These are phyloP conservation scores for Synodontis membranacea DNA, from an alignment of 2,113 vertebrate species.

Conservation along the genomic window DNA sequence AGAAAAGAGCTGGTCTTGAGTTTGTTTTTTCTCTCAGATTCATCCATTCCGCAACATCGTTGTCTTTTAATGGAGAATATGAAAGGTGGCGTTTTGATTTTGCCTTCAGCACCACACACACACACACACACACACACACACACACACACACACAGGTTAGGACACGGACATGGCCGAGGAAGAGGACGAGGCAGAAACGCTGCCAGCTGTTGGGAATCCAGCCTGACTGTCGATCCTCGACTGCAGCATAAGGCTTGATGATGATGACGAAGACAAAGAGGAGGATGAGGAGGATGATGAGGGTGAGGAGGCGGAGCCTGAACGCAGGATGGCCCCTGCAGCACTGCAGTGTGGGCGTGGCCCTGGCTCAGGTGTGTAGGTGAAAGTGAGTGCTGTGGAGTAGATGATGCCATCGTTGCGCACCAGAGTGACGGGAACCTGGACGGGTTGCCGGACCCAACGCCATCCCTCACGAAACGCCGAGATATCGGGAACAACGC, in stretches of 20 bases:
- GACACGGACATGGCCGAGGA: slow-evolving; percentile 82
- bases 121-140: slow-evolving; percentile 56
- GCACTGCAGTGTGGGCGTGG: slow-evolving; percentile 93
- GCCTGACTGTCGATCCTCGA: slow-evolving; percentile 70
- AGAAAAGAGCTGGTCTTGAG: not conserved
- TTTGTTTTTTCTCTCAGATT: not conserved
- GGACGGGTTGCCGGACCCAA: slow-evolving; percentile 95
- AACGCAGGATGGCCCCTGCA: slow-evolving; percentile 89
- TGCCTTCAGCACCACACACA: slow-evolving; percentile 3
- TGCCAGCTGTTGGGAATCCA: slow-evolving; percentile 80
- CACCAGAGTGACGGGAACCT: slow-evolving; percentile 95
- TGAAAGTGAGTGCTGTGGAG: slow-evolving; percentile 95
- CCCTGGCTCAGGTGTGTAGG: slow-evolving; percentile 95
- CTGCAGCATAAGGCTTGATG: slow-evolving; percentile 54
- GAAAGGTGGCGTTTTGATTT: not conserved
- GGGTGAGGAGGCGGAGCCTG: slow-evolving; percentile 80
- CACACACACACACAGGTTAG: slow-evolving; percentile 75
- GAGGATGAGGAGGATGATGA: slow-evolving; percentile 65
- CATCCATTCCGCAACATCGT: not conserved
- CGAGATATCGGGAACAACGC: slow-evolving; percentile 96
- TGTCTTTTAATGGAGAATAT: slow-evolving; percentile 10
- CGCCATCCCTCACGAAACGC: slow-evolving; percentile 97
- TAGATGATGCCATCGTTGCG: slow-evolving; percentile 96
- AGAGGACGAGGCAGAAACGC: slow-evolving; percentile 74
- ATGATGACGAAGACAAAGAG: slow-evolving; percentile 68